Percentiles rank a stretch among this genome's conserved stretches.
Evolutionary conservation across 2,888 invertebrate species (phyloP).

Genomic region (Morpho deidamia): DNA sequence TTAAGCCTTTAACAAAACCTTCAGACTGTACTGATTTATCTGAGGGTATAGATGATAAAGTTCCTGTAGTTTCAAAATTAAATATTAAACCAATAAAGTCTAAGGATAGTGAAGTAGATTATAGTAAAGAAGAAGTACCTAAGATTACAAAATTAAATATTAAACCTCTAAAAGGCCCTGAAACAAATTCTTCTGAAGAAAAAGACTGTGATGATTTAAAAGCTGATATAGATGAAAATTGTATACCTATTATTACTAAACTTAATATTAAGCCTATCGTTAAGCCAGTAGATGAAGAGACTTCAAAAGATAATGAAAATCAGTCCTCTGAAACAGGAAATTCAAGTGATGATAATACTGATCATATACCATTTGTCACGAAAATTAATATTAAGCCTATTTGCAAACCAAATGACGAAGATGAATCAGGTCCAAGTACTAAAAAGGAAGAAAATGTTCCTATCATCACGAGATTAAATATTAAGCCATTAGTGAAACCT

Average conservation of each 20-base stretch:
- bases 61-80: slow-evolving; percentile 75
- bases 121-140: slow-evolving; percentile 68
- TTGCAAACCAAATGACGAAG: slow-evolving; percentile 50
- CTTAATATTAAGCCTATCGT: slow-evolving; percentile 77
- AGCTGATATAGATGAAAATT: slow-evolving; percentile 55
- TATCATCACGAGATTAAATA: slow-evolving; percentile 61
- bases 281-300: slow-evolving; percentile 63
- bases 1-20: slow-evolving; percentile 70
- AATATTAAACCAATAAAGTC: slow-evolving; percentile 75
- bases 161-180: slow-evolving; percentile 73
- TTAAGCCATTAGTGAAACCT: slow-evolving; percentile 64
- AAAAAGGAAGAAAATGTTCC: slow-evolving; percentile 51
- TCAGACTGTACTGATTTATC: slow-evolving; percentile 47
- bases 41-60: slow-evolving; percentile 53
- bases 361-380: slow-evolving; percentile 67
- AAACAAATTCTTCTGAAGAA: slow-evolving; percentile 56
- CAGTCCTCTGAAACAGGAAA: slow-evolving; percentile 68
- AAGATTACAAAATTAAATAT: slow-evolving; percentile 75
- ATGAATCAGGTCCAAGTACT: slow-evolving; percentile 40
- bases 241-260: slow-evolving; percentile 72
- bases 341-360: slow-evolving; percentile 69
- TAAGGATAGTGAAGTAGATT: slow-evolving; percentile 67
- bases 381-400: slow-evolving; percentile 80
- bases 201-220: slow-evolving; percentile 69
- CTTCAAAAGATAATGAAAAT: slow-evolving; percentile 60